Percentiles rank a stretch among this genome's conserved stretches.
Evolutionary conservation across 2,797 vertebrate species (phyloP).

Genomic region (Parotocinclus haroldoi): DNA sequence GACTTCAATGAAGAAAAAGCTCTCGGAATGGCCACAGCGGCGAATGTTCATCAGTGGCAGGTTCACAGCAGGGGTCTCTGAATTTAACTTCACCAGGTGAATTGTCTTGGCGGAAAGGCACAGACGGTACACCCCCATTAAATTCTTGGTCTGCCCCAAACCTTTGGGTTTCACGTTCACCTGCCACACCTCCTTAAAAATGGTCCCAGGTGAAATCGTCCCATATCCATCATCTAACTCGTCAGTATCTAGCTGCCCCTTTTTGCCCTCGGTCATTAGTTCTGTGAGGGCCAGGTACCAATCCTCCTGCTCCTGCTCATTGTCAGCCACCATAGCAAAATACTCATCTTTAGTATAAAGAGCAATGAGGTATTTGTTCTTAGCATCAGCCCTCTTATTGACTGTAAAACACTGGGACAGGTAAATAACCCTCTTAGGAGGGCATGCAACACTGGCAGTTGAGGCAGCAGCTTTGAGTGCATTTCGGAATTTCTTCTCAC

Average conservation of each 20-base stretch:
- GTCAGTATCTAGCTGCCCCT: slow-evolving; percentile 53
- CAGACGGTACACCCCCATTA: slow-evolving; percentile 79
- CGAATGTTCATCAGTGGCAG: slow-evolving; percentile 84
- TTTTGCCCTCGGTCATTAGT: slow-evolving; percentile 72
- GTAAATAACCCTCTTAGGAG: slow-evolving; percentile 72
- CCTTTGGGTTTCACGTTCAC: slow-evolving; percentile 82
- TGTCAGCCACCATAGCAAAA: slow-evolving; percentile 81
- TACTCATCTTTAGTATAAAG: slow-evolving; percentile 83
- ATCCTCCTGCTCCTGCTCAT: slow-evolving; percentile 79
- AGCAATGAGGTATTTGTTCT: slow-evolving; percentile 85
- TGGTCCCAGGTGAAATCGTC: slow-evolving; percentile 64
- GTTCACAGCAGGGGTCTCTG: slow-evolving; percentile 77
- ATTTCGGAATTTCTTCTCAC: slow-evolving; percentile 82
- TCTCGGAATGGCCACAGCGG: slow-evolving; percentile 84
- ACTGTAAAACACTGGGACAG: slow-evolving; percentile 79
- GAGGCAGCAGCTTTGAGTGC: slow-evolving; percentile 67
- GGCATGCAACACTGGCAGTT: slow-evolving; percentile 26
- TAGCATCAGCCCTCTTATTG: slow-evolving; percentile 82
- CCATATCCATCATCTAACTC: slow-evolving; percentile 71
- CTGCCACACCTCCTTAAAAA: slow-evolving; percentile 84
- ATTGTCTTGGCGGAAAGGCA: slow-evolving; percentile 80
- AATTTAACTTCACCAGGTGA: slow-evolving; percentile 79
- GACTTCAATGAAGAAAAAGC: slow-evolving; percentile 84
- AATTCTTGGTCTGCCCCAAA: slow-evolving; percentile 78
- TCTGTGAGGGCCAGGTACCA: slow-evolving; percentile 80